Evolutionary conservation across 23 tunicate species (phyloP).

Genomic region (Botrylloides violaceus): DNA sequence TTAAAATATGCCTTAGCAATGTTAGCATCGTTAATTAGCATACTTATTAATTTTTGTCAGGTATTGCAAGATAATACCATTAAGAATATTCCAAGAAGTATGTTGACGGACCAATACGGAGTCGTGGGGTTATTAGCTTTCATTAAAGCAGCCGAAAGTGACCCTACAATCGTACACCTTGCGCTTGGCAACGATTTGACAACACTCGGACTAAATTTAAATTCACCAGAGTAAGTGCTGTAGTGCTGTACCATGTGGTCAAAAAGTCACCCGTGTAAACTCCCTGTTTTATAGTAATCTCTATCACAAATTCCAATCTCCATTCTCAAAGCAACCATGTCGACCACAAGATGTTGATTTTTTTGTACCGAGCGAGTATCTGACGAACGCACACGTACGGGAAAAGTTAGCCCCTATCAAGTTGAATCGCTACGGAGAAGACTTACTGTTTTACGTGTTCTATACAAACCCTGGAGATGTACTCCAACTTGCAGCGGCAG

Average conservation of each 20-base stretch:
- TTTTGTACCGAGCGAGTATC: slow-evolving; percentile 95
- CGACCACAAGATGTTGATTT: slow-evolving; percentile 93
- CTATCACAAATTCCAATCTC: slow-evolving; percentile 91
- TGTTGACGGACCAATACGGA: slow-evolving; percentile 89
- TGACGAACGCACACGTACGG: slow-evolving; percentile 93
- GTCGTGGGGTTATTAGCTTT: slow-evolving; percentile 89
- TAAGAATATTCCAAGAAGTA: slow-evolving; percentile 79
- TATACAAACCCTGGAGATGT: slow-evolving; percentile 94
- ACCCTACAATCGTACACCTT: slow-evolving; percentile 75
- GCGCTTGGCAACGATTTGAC: slow-evolving; percentile 90
- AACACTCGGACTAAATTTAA: slow-evolving; percentile 86
- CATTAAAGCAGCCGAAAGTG: slow-evolving; percentile 93
- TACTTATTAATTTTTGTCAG: slow-evolving; percentile 22
- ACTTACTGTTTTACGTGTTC: slow-evolving; percentile 85
- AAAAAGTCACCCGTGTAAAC: not conserved
- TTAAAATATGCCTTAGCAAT: not conserved
- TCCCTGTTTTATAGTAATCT: slow-evolving; percentile 42
- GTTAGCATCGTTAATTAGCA: not conserved
- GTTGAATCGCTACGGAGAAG: slow-evolving; percentile 87
- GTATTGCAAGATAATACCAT: slow-evolving; percentile 73
- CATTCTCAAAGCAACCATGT: slow-evolving; percentile 87
- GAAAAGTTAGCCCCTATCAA: slow-evolving; percentile 97
- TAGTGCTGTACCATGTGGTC: not conserved
- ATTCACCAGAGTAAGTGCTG: slow-evolving; percentile 80
- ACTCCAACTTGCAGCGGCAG: slow-evolving; percentile 96